Base-by-base conservation (phyloP, 1,140 invertebrate species). In the Leptoteleia sp. region DNA sequence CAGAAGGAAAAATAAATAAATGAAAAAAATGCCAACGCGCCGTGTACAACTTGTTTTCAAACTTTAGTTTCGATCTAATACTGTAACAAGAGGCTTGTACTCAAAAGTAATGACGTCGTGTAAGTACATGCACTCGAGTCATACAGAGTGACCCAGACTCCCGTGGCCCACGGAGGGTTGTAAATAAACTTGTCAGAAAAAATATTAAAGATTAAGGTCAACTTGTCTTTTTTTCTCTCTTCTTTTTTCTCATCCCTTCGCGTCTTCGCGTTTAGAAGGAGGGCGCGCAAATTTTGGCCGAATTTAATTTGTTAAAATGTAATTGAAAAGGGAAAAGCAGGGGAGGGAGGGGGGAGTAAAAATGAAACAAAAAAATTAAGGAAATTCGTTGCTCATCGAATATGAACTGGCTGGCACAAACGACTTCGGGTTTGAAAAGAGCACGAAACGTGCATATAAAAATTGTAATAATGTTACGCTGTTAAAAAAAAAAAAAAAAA, bases 61-160 rank as follows among this genome's bases (percentile, higher is more conserved):
- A 65, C 64, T 54, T 59, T 72, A 68, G 55, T 64, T 73, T 71
- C 57, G 70, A 75, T 75, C 59, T 75, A 79, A 79, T 79, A 70
- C 57, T 72, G 55, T 64, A 79, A 73, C 62, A 79, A 79, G 76
- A 79, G 64, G 27, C 16, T 61, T 16, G 62, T 73, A 64, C 68
- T 73, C 76, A 47, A 65, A 67, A 68, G 76, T 79, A 79, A 79
- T 79, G 76, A 79, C 64, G 68, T 64, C 64, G 76, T 59, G 50
- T 70, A 79, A 79, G 76, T 79, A 64, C 62, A 59, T 65, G 70
- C 59, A 70, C 68, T 79, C 47, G 64, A 79, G 70, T 70, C 52
- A 47, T 62, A 68, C 55, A 55, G 47, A 43, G 61, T 79, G 68
- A 78, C 70, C 68, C 68, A 79, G 55, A 37, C 47, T 79, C 48